Conservation (phyloP, 2,797 vertebrate species). For the Tadarida brasiliensis region DNA sequence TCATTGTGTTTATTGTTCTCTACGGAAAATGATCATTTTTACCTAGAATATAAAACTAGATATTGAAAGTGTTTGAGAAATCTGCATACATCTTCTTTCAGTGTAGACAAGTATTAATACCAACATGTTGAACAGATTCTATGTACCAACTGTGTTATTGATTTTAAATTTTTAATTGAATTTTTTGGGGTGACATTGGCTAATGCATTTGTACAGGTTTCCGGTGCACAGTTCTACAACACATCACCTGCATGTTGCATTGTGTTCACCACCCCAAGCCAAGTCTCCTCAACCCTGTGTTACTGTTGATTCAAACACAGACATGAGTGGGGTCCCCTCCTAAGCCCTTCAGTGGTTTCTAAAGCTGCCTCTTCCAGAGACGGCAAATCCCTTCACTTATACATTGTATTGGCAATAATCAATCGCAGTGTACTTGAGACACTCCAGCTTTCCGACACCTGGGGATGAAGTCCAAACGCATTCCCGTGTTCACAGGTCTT, state of each 20-base stretch:
- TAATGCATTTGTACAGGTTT: too few species aligned
- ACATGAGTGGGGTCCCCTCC: neutral
- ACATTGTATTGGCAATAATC: too few species aligned
- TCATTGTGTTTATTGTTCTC: neutral
- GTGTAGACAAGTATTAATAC: neutral
- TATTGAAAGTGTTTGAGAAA: neutral
- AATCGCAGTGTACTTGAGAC: rapidly evolving
- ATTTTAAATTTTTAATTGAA: too few species aligned
- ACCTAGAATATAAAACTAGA: neutral
- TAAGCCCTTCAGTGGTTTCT: neutral
- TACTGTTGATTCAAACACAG: neutral
- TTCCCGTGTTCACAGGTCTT: neutral
- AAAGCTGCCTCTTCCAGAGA: too few species aligned
- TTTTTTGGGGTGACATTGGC: too few species aligned
- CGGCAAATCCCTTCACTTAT: neutral
- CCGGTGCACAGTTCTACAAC: too few species aligned
- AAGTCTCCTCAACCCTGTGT: too few species aligned
- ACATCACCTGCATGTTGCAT: too few species aligned
- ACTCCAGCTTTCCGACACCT: too few species aligned
- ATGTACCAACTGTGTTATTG: neutral
- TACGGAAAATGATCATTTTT: neutral
- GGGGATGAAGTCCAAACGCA: neutral
- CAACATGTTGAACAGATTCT: neutral
- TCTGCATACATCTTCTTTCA: neutral
- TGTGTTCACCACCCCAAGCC: too few species aligned